Evolutionary conservation across 2,113 vertebrate species (phyloP), one percentile per base, ranked within the genome.

Genomic region (Lophochroa leadbeateri): DNA sequence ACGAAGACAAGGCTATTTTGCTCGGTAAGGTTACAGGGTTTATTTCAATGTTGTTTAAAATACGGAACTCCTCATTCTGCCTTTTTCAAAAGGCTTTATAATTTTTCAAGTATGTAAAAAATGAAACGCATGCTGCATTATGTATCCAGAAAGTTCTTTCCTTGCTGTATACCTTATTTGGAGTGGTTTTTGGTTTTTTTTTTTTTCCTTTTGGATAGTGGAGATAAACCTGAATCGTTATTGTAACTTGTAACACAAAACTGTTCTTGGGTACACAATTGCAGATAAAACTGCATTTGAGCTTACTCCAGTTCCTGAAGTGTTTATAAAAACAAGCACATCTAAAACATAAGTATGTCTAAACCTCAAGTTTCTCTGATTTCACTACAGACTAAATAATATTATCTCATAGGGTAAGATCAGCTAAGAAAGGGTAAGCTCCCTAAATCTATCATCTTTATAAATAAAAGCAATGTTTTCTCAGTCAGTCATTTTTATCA

Each of bases 1-100:
- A 72, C 96, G 98, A 78, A 97, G 98, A 94, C 98, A 98, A 94
- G 98, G 98, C 94, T 98, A 98, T 94, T 98, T 98, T 94, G 97
- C 98, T 97, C 97, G 98, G 98, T 98, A 97, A 98, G 97, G 57
- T 64, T 82, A 52, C 11, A n/a, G 63, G 25, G 46, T 67, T 92
- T 96, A 3, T 94, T 92, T 87, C 68, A 58, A 1, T 82, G 14
- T 49, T 85, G 65, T 49, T 78, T 90, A 71, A 93, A 94, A 85
- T n/a, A 15, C 4, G 8, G 16, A 70, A 43, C 16, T 74, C 21
- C 17, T 75, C 33, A 68, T 77, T 94, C 79, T 93, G 78, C 47
- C 31, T 57, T 94, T 53, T 76, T 65, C 24, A 70, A 19, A 88
- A 82, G 33, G 37, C 50, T 90, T 90, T 82, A 18, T 6, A 8